phyloP scores from a whole-genome alignment of 2,888 invertebrate genomes.

The Piscicola geometra region DNA sequence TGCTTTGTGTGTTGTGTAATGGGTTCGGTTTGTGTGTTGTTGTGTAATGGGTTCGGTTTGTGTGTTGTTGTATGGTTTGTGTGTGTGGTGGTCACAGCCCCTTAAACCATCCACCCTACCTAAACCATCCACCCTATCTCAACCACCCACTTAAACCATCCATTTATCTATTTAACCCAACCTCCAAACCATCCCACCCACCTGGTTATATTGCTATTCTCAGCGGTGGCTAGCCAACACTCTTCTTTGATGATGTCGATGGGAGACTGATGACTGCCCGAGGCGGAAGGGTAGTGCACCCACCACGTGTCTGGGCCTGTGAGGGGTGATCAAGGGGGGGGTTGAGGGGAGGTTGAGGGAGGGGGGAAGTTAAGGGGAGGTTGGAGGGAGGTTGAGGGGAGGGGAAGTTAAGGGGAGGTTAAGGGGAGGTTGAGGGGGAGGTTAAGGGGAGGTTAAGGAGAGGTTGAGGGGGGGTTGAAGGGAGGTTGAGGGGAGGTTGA shows the following conservation, averaged over 20 bases:
- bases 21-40: no score
- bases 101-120: no score
- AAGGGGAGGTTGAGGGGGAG: background rate
- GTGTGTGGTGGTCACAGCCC: no score
- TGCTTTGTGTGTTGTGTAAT: no score
- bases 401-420: background rate
- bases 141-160: no score
- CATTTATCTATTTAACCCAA: no score
- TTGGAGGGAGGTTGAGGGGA: background rate
- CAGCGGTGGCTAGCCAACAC: constrained; percentile 24
- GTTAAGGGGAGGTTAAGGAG: background rate
- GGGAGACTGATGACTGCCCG: constrained; percentile 35
- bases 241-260: constrained; percentile 38
- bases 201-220: constrained; percentile 27
- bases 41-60: no score
- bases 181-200: background rate
- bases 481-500: background rate
- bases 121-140: no score
- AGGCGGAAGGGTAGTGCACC: constrained; percentile 38
- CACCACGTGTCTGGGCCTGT: constrained; percentile 37
- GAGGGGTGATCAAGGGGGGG: background rate
- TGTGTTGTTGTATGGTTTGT: no score
- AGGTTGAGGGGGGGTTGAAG: background rate
- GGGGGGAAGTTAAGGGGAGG: background rate
- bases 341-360: background rate